A percentile compares a stretch with the other conserved stretches of the same genome.
Evolutionary conservation across 2,113 vertebrate species (phyloP).

Genomic region (Globicephala melas): DNA sequence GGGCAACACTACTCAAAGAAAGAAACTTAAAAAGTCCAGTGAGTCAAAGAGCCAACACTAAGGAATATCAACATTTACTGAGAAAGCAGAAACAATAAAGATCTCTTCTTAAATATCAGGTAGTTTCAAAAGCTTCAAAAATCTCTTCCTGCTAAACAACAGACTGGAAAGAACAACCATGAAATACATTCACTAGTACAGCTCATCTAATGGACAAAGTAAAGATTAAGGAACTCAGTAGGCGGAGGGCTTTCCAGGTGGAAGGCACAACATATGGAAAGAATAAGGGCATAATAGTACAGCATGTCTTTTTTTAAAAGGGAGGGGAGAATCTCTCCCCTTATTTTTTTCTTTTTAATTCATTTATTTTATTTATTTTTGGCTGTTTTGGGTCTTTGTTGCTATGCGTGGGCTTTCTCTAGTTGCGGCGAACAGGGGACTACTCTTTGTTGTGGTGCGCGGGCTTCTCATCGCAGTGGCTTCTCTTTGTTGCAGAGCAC

Average conservation of each 20-base stretch:
- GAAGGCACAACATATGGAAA: not conserved
- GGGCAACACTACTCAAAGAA: not conserved
- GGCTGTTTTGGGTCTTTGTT: no score
- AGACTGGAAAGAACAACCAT: not conserved
- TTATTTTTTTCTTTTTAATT: no score
- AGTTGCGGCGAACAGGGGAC: no score
- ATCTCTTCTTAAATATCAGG: not conserved
- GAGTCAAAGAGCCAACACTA: not conserved
- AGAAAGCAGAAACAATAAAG: constrained; percentile 22
- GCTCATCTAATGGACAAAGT: not conserved
- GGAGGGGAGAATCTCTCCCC: no score
- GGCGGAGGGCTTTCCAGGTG: not conserved
- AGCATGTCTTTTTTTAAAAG: not conserved
- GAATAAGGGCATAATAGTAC: not conserved
- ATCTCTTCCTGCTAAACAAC: not conserved
- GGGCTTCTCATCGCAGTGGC: no score
- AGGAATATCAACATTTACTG: constrained; percentile 5
- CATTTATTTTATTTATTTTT: no score
- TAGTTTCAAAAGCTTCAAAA: constrained; percentile 5
- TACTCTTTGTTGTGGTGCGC: no score
- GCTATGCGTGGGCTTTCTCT: no score
- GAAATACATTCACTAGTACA: not conserved
- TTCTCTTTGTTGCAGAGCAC: no score
- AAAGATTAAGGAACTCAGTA: not conserved
- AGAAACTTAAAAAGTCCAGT: not conserved